These are phyloP conservation scores for Conger conger DNA, from an alignment of 2,113 vertebrate species.

Conservation along the genomic window DNA sequence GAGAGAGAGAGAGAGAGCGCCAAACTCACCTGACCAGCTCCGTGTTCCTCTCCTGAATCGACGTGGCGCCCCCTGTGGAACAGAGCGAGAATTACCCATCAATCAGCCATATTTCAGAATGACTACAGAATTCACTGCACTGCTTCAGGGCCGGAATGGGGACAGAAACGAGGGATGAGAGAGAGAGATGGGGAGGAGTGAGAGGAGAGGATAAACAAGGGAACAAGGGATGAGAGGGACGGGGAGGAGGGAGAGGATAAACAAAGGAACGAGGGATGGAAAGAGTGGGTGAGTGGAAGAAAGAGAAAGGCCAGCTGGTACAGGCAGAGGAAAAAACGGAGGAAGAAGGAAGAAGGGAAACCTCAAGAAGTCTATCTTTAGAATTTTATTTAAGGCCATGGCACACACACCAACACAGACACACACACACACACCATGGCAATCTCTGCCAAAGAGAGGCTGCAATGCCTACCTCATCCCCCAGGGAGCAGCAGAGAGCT, in stretches of 20 bases:
- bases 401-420: not conserved
- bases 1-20: not conserved
- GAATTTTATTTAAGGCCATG: not conserved
- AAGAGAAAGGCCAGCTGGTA: not conserved
- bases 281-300: not conserved
- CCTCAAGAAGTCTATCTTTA: not conserved
- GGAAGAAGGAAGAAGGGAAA: not conserved
- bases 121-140: not conserved
- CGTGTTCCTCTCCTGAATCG: not conserved
- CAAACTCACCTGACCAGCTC: not conserved
- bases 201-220: not conserved
- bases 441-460: not conserved
- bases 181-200: not conserved
- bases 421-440: not conserved
- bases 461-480: constrained; percentile 56
- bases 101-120: not conserved
- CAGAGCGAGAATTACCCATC: not conserved
- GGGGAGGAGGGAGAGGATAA: not conserved
- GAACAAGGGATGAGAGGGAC: not conserved
- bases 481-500: constrained; percentile 59
- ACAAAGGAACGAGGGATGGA: not conserved
- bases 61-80: not conserved
- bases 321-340: not conserved
- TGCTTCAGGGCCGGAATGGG: too few relatives aligned
- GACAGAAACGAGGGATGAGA: not conserved